A percentile compares a stretch with the other conserved stretches of the same genome.
Evolutionary conservation across 2,797 vertebrate species (phyloP).

Genomic region (Spea hammondii): DNA sequence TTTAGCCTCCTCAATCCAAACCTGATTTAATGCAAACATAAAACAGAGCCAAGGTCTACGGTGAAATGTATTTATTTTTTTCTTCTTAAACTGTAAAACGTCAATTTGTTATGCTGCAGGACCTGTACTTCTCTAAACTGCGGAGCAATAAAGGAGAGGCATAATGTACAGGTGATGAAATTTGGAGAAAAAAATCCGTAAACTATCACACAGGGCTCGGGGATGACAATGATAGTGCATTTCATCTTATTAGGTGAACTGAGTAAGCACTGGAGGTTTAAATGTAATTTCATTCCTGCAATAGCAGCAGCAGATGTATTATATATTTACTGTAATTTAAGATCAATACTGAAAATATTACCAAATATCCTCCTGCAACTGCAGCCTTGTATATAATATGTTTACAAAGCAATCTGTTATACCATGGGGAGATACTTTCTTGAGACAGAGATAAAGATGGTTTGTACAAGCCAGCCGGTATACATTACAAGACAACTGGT

Average conservation of each 20-base stretch:
- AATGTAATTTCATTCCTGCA: slow-evolving; percentile 17
- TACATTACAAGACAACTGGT: too few species aligned
- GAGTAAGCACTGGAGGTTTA: slow-evolving; percentile 22
- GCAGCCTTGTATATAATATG: background rate
- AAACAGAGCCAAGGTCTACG: background rate
- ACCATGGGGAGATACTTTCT: background rate
- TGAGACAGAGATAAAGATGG: background rate
- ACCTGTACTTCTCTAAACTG: background rate
- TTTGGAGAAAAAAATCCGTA: background rate
- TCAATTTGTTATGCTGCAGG: background rate
- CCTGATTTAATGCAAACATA: slow-evolving; percentile 2
- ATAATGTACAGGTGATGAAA: background rate
- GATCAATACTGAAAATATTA: slow-evolving; percentile 8
- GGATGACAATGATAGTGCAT: slow-evolving; percentile 1
- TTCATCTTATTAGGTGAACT: slow-evolving; percentile 22
- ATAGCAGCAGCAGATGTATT: slow-evolving; percentile 3
- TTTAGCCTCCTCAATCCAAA: background rate
- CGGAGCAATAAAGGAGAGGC: background rate
- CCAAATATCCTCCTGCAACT: background rate
- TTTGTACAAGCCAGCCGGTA: too few species aligned
- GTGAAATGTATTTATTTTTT: background rate
- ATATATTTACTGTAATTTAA: background rate
- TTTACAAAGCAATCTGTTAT: background rate
- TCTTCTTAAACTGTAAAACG: background rate
- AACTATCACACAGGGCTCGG: background rate